phyloP scores from a whole-genome alignment of 2,113 vertebrate genomes.

The Acanthisitta chloris region DNA sequence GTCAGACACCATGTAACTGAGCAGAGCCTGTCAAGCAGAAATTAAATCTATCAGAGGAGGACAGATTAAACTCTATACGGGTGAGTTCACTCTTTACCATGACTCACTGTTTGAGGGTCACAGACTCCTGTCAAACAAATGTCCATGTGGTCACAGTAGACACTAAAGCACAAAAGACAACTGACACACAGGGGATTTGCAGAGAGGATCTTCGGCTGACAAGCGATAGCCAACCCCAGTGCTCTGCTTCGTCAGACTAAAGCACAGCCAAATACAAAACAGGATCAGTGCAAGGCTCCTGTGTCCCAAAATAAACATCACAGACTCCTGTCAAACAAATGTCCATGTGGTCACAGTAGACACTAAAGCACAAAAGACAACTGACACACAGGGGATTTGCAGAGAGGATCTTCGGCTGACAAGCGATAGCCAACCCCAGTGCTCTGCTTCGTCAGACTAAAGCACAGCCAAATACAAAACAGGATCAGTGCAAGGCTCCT shows the following conservation, averaged over 20 bases:
- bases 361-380: constrained; percentile 49
- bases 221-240: neutral
- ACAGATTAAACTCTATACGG: constrained; percentile 49
- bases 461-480: neutral
- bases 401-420: neutral
- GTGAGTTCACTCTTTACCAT: constrained; percentile 65
- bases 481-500: neutral
- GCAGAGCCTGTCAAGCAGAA: constrained; percentile 30
- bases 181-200: constrained; percentile 15
- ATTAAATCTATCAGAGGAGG: constrained; percentile 48
- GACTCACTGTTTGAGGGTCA: constrained; percentile 64
- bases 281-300: neutral
- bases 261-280: neutral
- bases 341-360: constrained; percentile 57
- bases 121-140: constrained; percentile 57
- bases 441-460: neutral
- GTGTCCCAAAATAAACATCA: neutral
- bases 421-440: neutral
- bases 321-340: constrained; percentile 61
- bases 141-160: constrained; percentile 57
- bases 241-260: neutral
- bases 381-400: constrained; percentile 15
- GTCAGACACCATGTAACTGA: constrained; percentile 53
- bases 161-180: constrained; percentile 49
- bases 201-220: neutral